Conservation (phyloP, 2,113 vertebrate genomes). For the Hemicordylus capensis region DNA sequence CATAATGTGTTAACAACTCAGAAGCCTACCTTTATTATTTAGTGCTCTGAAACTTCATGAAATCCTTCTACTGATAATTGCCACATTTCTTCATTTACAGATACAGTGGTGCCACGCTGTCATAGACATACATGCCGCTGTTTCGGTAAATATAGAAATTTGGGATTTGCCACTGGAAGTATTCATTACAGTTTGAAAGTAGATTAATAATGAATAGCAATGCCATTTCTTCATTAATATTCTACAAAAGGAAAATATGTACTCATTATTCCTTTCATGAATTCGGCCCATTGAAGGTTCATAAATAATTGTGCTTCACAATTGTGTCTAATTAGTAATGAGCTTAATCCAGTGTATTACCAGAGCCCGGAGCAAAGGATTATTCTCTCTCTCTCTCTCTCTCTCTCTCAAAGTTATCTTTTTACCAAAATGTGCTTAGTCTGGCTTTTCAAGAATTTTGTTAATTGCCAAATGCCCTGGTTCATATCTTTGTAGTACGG, state of each 20-base stretch:
- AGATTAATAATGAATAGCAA: slow-evolving; percentile 73
- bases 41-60: slow-evolving; percentile 65
- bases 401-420: not conserved
- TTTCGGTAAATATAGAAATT: slow-evolving; percentile 76
- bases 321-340: slow-evolving; percentile 75
- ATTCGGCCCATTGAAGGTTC: slow-evolving; percentile 71
- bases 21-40: slow-evolving; percentile 61
- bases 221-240: slow-evolving; percentile 75
- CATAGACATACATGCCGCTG: slow-evolving; percentile 58
- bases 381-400: not conserved
- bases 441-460: slow-evolving; percentile 12
- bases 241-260: slow-evolving; percentile 72
- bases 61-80: slow-evolving; percentile 67
- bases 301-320: slow-evolving; percentile 69
- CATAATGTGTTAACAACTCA: slow-evolving; percentile 59
- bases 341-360: slow-evolving; percentile 69
- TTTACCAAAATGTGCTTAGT: slow-evolving; percentile 39
- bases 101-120: slow-evolving; percentile 56
- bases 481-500: slow-evolving; percentile 33
- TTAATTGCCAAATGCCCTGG: not conserved
- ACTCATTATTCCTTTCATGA: slow-evolving; percentile 71
- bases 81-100: slow-evolving; percentile 69
- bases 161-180: slow-evolving; percentile 73
- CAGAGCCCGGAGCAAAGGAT: slow-evolving; percentile 58
- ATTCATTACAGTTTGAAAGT: slow-evolving; percentile 75